A percentile compares a stretch with the other conserved stretches of the same genome.
Conservation (phyloP, 2,797 vertebrate species). For the Myotis pilosus region DNA sequence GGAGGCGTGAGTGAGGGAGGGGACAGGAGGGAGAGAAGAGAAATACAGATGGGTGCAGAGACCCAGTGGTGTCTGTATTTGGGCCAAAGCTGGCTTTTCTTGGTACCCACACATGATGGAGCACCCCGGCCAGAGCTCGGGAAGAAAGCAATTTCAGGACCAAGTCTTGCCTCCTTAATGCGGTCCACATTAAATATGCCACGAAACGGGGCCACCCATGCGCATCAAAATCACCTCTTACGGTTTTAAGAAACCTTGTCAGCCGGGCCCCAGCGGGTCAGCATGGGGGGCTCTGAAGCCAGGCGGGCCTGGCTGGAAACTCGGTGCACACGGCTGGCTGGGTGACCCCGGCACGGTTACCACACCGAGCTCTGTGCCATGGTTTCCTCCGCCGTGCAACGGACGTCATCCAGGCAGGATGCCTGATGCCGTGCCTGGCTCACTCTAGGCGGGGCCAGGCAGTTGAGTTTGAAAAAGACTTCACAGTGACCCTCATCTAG, state of each 20-base stretch:
- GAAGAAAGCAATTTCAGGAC: neutral
- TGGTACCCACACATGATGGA: neutral
- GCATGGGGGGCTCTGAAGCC: neutral
- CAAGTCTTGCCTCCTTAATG: neutral
- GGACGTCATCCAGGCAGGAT: neutral
- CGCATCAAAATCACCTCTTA: neutral
- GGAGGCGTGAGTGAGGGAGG: neutral
- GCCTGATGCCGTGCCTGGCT: accelerated
- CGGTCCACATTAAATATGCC: accelerated
- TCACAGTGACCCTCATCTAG: neutral
- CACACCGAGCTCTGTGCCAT: neutral
- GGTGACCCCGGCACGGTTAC: neutral
- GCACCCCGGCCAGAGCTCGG: neutral
- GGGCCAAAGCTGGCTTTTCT: neutral
- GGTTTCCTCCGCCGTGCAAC: neutral
- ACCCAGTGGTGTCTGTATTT: neutral
- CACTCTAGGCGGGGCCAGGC: too few species aligned
- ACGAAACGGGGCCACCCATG: accelerated
- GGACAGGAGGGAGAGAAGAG: neutral
- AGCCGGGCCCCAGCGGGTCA: neutral
- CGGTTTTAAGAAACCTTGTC: neutral
- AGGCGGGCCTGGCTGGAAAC: neutral
- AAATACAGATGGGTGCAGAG: neutral
- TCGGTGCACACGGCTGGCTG: accelerated
- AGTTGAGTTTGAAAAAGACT: neutral